Percentiles rank a stretch among this genome's conserved stretches.
Conservation (phyloP, 2,797 vertebrate genomes). For the Crenichthys baileyi region DNA sequence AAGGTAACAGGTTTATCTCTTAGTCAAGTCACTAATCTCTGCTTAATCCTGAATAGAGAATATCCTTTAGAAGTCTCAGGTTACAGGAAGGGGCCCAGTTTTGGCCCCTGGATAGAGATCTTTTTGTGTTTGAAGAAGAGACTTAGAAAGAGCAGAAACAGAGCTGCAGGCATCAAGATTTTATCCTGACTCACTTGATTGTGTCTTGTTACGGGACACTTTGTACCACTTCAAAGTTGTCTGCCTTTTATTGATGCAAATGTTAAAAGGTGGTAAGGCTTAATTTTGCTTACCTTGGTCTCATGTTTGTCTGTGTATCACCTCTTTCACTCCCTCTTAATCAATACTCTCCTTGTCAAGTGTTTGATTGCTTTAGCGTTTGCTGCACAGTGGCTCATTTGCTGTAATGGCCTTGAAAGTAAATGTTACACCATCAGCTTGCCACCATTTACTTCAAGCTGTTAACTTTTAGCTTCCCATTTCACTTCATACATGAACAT, state of each 20-base stretch:
- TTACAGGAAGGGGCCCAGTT: slow-evolving; percentile 43
- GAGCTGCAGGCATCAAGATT: slow-evolving; percentile 28
- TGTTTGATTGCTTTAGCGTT: slow-evolving; percentile 78
- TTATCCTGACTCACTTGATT: slow-evolving; percentile 24
- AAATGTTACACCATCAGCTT: slow-evolving; percentile 75
- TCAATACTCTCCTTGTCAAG: slow-evolving; percentile 76
- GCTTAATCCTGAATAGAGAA: slow-evolving; percentile 56
- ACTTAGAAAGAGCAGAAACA: slow-evolving; percentile 38
- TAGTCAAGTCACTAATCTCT: slow-evolving; percentile 61
- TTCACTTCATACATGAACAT: slow-evolving; percentile 58
- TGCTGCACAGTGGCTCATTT: slow-evolving; percentile 78
- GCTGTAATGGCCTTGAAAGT: slow-evolving; percentile 73
- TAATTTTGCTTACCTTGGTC: slow-evolving; percentile 40
- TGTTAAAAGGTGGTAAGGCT: slow-evolving; percentile 31
- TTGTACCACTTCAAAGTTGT: slow-evolving; percentile 4
- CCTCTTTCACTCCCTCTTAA: slow-evolving; percentile 57
- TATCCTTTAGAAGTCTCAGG: slow-evolving; percentile 44
- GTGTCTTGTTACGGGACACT: slow-evolving; percentile 19
- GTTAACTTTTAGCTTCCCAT: slow-evolving; percentile 69
- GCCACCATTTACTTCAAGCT: slow-evolving; percentile 67
- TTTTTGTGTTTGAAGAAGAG: slow-evolving; percentile 50
- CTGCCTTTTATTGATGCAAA: slow-evolving; percentile 34
- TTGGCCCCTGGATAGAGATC: slow-evolving; percentile 51
- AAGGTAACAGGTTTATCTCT: slow-evolving; percentile 28
- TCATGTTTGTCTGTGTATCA: slow-evolving; percentile 46